These are phyloP conservation scores for Diogma glabrata DNA, from an alignment of 2,888 invertebrate species.

Conservation along the genomic window DNA sequence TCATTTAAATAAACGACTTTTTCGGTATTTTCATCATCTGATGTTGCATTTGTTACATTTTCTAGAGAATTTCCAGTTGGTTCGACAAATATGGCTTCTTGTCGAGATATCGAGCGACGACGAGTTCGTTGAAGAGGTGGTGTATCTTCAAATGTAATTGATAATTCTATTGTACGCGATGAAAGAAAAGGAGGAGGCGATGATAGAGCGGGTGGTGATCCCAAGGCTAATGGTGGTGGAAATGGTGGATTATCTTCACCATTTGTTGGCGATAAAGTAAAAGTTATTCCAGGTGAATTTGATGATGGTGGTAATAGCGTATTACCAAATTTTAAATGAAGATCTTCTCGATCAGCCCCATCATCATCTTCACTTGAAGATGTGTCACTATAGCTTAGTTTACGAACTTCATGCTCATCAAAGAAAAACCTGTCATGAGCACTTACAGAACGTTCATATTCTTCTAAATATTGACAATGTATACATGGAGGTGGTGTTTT, in stretches of 20 bases:
- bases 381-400: constrained; percentile 41
- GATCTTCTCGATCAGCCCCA: constrained; percentile 28
- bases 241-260: constrained; percentile 35
- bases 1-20: constrained; percentile 11
- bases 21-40: constrained; percentile 25
- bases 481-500: constrained; percentile 59
- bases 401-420: constrained; percentile 30
- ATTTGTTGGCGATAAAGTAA: constrained; percentile 48
- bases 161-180: constrained; percentile 46
- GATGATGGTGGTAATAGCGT: constrained; percentile 36
- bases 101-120: constrained; percentile 64
- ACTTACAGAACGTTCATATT: constrained; percentile 49
- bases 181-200: constrained; percentile 35
- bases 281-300: constrained; percentile 45
- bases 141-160: constrained; percentile 37
- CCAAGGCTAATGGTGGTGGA: constrained; percentile 28
- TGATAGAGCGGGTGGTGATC: constrained; percentile 34
- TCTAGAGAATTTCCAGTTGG: constrained; percentile 60
- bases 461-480: constrained; percentile 66
- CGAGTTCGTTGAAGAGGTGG: constrained; percentile 39
- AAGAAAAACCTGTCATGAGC: constrained; percentile 33
- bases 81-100: constrained; percentile 71
- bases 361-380: constrained; percentile 38
- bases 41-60: constrained; percentile 49
- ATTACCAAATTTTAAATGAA: constrained; percentile 34